Conservation (phyloP, 2,888 invertebrate genomes). For the Ennomos fuscantarius region DNA sequence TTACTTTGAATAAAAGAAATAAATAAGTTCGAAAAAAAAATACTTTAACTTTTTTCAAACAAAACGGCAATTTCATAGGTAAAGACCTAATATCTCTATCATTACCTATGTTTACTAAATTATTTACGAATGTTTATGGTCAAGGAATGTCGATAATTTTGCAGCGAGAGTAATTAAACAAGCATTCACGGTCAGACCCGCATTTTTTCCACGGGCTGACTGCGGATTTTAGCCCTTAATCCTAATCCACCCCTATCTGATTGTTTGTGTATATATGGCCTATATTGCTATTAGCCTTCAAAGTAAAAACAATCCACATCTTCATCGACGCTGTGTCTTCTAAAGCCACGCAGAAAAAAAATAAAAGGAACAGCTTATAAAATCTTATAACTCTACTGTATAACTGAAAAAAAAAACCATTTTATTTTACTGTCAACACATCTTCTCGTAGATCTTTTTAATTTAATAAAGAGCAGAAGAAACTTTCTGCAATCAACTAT, state of each 20-base stretch:
- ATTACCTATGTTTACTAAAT: no score
- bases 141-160: not conserved
- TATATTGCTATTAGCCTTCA: not conserved
- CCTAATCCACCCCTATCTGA: slow-evolving; percentile 9
- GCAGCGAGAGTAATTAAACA: slow-evolving; percentile 7
- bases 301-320: slow-evolving; percentile 7
- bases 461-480: slow-evolving; percentile 22
- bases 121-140: not conserved
- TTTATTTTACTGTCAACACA: not conserved
- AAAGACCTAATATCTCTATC: no score
- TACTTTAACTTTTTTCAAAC: no score
- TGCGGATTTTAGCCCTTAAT: slow-evolving; percentile 10
- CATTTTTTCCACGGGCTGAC: slow-evolving; percentile 10
- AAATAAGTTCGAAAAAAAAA: no score
- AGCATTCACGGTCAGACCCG: slow-evolving; percentile 8
- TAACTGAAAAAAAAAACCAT: not conserved
- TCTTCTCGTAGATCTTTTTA: slow-evolving; percentile 5
- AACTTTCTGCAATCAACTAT: slow-evolving; percentile 31
- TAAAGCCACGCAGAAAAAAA: not conserved
- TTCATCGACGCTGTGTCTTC: not conserved
- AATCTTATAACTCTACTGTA: not conserved
- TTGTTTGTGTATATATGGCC: slow-evolving; percentile 1
- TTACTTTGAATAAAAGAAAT: no score
- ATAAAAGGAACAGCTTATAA: no score
- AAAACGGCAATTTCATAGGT: no score